These are phyloP conservation scores for Telmatochromis sp. DNA, from an alignment of 2,113 vertebrate genomes.

Conservation along the genomic window DNA sequence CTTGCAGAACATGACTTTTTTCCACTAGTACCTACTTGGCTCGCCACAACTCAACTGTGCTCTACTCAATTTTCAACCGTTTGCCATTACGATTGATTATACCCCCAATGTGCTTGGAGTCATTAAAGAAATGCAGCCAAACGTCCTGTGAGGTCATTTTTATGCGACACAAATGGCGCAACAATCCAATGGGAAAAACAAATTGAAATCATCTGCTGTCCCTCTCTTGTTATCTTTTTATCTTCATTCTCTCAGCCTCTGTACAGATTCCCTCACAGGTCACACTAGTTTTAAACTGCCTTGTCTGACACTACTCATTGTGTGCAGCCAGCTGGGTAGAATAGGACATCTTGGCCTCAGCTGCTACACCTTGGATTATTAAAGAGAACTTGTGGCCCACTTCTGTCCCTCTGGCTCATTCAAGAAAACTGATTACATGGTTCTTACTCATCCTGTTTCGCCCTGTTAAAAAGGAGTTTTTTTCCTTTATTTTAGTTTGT, in stretches of 20 bases:
- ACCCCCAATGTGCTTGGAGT: not conserved
- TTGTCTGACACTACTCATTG: not conserved
- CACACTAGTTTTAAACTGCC: not conserved
- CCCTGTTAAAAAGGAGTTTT: not conserved
- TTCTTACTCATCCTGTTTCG: not conserved
- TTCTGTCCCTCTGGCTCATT: conserved; percentile 22
- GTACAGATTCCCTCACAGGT: not conserved
- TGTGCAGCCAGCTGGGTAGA: conserved; percentile 29
- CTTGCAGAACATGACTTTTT: not conserved
- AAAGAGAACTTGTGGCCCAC: conserved; percentile 1
- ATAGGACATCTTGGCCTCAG: conserved; percentile 19
- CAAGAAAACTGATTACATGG: not conserved
- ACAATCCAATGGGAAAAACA: not conserved
- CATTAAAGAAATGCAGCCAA: not conserved
- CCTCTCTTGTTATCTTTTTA: not conserved
- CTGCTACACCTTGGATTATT: conserved; percentile 31
- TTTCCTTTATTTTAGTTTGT: not conserved
- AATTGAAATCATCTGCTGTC: not conserved
- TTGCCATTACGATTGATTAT: not conserved
- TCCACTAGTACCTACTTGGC: not conserved
- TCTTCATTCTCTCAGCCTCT: not conserved
- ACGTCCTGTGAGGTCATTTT: not conserved
- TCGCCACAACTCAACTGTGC: not conserved
- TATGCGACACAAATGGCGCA: not conserved
- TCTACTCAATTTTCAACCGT: not conserved